Conservation (phyloP, 2,797 vertebrate genomes). For the Syngnathus acus region DNA sequence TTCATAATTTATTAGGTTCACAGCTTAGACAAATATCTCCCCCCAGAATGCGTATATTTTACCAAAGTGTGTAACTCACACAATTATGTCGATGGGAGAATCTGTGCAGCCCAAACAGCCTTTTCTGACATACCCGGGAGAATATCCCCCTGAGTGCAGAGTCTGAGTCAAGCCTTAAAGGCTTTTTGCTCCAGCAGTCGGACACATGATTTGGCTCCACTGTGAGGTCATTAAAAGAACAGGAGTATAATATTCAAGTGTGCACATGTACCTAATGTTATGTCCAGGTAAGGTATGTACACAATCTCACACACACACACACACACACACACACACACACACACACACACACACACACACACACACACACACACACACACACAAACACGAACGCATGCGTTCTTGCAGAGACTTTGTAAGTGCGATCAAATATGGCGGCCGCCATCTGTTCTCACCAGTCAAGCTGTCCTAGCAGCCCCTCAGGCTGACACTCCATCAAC, state of each 20-base stretch:
- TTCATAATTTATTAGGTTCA: too few species aligned
- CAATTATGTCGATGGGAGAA: too few species aligned
- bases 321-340: conserved; percentile 14
- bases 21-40: too few species aligned
- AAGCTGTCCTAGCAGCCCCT: conserved; percentile 55
- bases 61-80: too few species aligned
- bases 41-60: too few species aligned
- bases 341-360: conserved; percentile 10
- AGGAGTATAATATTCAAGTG: neutral
- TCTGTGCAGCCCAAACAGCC: too few species aligned
- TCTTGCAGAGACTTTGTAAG: conserved; percentile 5
- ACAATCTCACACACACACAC: conserved; percentile 11
- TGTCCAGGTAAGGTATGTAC: neutral
- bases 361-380: conserved; percentile 11
- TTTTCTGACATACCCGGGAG: too few species aligned
- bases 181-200: too few species aligned
- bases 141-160: too few species aligned
- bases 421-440: conserved; percentile 18
- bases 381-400: conserved; percentile 20
- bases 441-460: conserved; percentile 65
- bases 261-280: neutral
- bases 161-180: too few species aligned
- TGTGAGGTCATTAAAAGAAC: neutral
- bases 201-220: too few species aligned
- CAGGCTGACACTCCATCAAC: conserved; percentile 42